phyloP scores from a whole-genome alignment of 2,797 vertebrate genomes.

The Acanthurus lineatus region DNA sequence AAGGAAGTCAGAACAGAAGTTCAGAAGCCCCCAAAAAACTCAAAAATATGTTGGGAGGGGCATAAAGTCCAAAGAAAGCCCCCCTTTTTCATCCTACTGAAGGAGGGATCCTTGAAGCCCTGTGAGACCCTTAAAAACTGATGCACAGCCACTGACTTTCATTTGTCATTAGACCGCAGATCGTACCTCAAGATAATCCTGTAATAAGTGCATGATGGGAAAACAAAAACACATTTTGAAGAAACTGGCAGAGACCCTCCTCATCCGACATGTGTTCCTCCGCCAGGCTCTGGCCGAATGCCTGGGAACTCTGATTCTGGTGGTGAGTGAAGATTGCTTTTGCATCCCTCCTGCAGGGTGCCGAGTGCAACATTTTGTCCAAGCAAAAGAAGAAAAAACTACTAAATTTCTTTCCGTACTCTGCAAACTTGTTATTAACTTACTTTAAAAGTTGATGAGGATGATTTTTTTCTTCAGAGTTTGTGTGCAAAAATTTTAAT shows the following conservation, averaged over 20 bases:
- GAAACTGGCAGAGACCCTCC: conserved; percentile 83
- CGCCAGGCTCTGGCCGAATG: conserved; percentile 90
- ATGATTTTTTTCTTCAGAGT: neutral
- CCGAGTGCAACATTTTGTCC: conserved; percentile 6
- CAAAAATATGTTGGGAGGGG: conserved; percentile 26
- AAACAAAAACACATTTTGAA: conserved; percentile 86
- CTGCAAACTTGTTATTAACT: conserved; percentile 1
- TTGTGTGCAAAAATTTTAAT: neutral
- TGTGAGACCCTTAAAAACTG: conserved; percentile 54
- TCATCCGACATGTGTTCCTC: conserved; percentile 85
- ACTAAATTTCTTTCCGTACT: neutral
- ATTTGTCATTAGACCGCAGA: conserved; percentile 25
- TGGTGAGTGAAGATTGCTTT: conserved; percentile 83
- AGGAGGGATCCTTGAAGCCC: conserved; percentile 33
- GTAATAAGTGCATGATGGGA: conserved; percentile 80
- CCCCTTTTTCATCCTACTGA: neutral
- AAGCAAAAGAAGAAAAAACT: neutral
- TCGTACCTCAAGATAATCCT: conserved; percentile 24
- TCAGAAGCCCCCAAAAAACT: neutral
- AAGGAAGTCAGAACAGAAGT: neutral
- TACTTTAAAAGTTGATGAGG: neutral
- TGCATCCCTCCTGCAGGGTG: conserved; percentile 14
- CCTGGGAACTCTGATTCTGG: conserved; percentile 89
- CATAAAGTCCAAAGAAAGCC: neutral
- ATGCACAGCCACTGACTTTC: conserved; percentile 15